Base-by-base conservation (phyloP, 2,888 invertebrate genomes). In the Xylota segnis region DNA sequence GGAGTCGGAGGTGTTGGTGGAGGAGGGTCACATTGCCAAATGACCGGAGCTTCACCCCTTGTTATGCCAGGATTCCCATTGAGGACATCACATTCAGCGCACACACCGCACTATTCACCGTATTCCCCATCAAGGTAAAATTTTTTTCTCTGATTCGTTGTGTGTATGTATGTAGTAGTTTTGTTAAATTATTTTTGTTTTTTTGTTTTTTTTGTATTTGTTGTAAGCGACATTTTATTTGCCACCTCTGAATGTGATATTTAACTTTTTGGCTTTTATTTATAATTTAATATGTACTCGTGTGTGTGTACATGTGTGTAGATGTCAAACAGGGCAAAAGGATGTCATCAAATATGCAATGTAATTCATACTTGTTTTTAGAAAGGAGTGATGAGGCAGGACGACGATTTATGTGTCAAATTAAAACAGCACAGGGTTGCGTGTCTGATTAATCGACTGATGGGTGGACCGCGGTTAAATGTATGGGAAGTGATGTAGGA, bases 51-150 rank as follows among this genome's bases (percentile, higher is more conserved):
- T 91, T 94, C 95, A 91, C 96, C 96, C 72, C 94, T 97, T 92
- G 97, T 97, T 89, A 96, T 97, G 96, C 96, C 97, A 81, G 97
- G 96, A 90, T 97, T 97, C 93, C 97, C 97, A 61, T 94, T 96
- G 89, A 94, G 96, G 87, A 93, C 94, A 88, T 93, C 94, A 90
- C 93, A 93, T 90, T 93, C 93, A 90, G 93, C 94, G 88, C 93
- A 94, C 90, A 95, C 96, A 91, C 96, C 96, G 89, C 96, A 96
- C 92, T 96, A 97, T 90, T 96, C 96, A 92, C 97, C 97, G 88
- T 97, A 97, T 94, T 97, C 97, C 90, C 97, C 97, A 92, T 97
- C 97, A 92, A 95, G 97, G 92, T 92, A 90, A 89, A 88, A n/a
- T n/a, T 45, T 52, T 61, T 45, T 23, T 2, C 23, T 76, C 16